phyloP scores from a whole-genome alignment of 2,113 vertebrate genomes.

The Neogale vison region DNA sequence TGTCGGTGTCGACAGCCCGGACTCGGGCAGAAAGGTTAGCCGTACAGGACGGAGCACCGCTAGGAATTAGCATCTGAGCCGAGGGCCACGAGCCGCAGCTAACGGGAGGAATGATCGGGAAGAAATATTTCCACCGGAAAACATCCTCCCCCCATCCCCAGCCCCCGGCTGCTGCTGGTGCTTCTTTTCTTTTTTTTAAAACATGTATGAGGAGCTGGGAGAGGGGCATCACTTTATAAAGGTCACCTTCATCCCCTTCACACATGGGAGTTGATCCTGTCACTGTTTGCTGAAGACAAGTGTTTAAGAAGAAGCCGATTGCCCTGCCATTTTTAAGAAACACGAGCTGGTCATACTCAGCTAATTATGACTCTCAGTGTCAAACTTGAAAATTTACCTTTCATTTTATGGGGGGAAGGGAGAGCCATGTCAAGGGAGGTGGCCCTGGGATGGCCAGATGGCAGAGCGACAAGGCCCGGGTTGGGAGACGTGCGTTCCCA shows the following conservation, averaged over 20 bases:
- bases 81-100: constrained; percentile 75
- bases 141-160: constrained; percentile 57
- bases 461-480: constrained; percentile 42
- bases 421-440: neutral
- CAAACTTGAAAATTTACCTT: constrained; percentile 77
- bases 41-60: constrained; percentile 79
- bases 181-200: constrained; percentile 69
- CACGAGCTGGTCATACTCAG: constrained; percentile 80
- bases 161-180: no score
- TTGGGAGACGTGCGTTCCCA: neutral
- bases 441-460: constrained; percentile 61
- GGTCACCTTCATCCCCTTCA: constrained; percentile 86
- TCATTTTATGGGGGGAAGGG: constrained; percentile 5
- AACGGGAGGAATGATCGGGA: constrained; percentile 81
- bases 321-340: constrained; percentile 82
- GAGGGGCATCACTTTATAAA: constrained; percentile 87
- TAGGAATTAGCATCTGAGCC: constrained; percentile 83
- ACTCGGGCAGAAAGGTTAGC: constrained; percentile 86
- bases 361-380: constrained; percentile 80
- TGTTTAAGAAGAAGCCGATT: constrained; percentile 73
- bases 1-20: constrained; percentile 87
- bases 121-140: constrained; percentile 84
- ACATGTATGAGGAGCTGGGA: constrained; percentile 82
- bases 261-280: constrained; percentile 85
- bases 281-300: constrained; percentile 82